Evolutionary conservation across 2,113 vertebrate species (phyloP).

Genomic region (Otolemur garnettii): DNA sequence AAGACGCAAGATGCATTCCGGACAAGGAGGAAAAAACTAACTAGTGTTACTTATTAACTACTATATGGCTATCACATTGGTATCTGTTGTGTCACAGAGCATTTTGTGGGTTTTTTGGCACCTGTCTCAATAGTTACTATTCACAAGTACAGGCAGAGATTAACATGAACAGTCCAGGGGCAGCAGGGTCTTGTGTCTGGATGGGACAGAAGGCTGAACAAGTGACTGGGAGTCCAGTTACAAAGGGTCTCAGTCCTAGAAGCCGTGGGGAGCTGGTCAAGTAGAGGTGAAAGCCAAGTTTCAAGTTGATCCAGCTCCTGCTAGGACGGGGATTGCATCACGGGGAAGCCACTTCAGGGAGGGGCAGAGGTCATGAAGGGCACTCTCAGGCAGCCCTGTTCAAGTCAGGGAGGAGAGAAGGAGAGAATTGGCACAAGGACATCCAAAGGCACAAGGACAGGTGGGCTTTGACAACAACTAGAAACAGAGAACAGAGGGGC

Average conservation of each 20-base stretch:
- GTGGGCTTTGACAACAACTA: rapidly evolving
- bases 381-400: neutral
- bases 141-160: neutral
- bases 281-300: rapidly evolving
- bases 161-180: neutral
- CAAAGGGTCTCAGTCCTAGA: neutral
- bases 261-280: neutral
- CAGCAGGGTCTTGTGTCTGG: rapidly evolving
- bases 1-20: neutral
- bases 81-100: rapidly evolving
- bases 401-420: neutral
- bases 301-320: neutral
- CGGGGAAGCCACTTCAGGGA: neutral
- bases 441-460: rapidly evolving
- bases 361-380: neutral
- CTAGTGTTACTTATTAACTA: neutral
- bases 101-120: rapidly evolving
- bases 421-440: rapidly evolving
- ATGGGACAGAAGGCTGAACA: neutral
- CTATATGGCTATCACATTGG: rapidly evolving
- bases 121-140: neutral
- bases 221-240: neutral
- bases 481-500: rapidly evolving
- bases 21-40: neutral
- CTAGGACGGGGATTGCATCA: rapidly evolving